Conservation (phyloP, 2,888 invertebrate genomes). For the Eustalomyia histrio region DNA sequence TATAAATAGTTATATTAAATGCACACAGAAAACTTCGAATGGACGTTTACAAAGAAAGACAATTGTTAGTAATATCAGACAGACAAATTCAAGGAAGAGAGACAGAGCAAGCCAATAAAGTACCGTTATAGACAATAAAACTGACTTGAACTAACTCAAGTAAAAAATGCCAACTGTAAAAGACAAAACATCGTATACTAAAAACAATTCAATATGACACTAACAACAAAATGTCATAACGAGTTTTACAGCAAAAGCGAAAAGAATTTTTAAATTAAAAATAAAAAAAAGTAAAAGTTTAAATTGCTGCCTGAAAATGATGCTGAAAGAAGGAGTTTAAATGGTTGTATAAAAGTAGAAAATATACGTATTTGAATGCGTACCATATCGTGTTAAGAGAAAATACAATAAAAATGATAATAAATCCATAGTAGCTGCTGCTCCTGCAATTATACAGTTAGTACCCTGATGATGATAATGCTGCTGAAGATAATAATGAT, state of each 20-base stretch:
- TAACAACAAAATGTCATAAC: constrained; percentile 14
- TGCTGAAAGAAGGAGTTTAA: background rate
- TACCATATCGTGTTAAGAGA: constrained; percentile 72
- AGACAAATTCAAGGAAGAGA: background rate
- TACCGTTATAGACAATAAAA: constrained; percentile 3
- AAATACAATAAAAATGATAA: constrained; percentile 69
- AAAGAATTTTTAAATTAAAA: background rate
- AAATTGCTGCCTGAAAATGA: background rate
- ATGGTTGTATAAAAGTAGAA: background rate
- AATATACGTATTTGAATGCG: constrained; percentile 45
- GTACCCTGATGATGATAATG: background rate
- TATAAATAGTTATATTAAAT: too few species aligned
- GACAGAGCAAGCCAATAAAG: background rate
- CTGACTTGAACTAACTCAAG: background rate
- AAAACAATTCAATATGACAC: background rate
- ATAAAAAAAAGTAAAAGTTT: background rate
- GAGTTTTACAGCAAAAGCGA: background rate
- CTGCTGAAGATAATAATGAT: background rate
- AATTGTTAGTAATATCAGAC: background rate
- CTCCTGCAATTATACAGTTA: background rate
- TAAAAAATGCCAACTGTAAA: background rate
- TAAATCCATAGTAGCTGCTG: constrained; percentile 71
- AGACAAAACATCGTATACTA: background rate
- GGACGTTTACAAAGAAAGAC: background rate
- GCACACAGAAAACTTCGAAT: too few species aligned